These are phyloP conservation scores for Tuberolachnus salignus DNA, from an alignment of 2,888 invertebrate genomes.

Conservation along the genomic window DNA sequence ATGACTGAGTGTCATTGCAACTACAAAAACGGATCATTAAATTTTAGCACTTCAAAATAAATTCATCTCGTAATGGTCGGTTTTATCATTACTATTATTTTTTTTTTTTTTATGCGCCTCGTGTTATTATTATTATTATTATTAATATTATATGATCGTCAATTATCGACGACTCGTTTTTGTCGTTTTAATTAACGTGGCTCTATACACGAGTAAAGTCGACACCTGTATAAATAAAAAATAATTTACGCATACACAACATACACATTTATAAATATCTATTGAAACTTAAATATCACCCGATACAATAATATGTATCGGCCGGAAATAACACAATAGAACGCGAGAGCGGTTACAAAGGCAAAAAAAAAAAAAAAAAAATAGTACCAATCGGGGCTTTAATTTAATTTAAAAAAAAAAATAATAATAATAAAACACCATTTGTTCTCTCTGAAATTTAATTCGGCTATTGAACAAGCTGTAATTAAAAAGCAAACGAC, in stretches of 20 bases:
- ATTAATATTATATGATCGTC: not conserved
- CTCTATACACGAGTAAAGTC: not conserved
- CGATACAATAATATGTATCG: conserved; percentile 3
- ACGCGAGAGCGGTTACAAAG: not conserved
- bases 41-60: conserved; percentile 14
- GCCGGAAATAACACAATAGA: not conserved
- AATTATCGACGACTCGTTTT: not conserved
- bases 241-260: not conserved
- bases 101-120: not conserved
- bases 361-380: too few relatives aligned
- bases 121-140: not conserved
- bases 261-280: not conserved
- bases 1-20: not conserved
- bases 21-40: conserved; percentile 9
- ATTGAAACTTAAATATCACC: conserved; percentile 1
- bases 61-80: not conserved
- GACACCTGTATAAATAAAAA: not conserved
- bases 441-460: conserved; percentile 20
- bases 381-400: not conserved
- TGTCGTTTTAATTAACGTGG: conserved; percentile 21
- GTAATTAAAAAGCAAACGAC: conserved; percentile 35
- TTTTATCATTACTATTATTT: conserved; percentile 9
- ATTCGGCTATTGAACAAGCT: conserved; percentile 12
- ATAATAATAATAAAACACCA: not conserved
- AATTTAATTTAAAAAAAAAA: conserved; percentile 37